Percentiles rank a stretch among this genome's conserved stretches.
These are phyloP conservation scores for Chironomus tentans DNA, from an alignment of 2,888 invertebrate species.

Conservation along the genomic window DNA sequence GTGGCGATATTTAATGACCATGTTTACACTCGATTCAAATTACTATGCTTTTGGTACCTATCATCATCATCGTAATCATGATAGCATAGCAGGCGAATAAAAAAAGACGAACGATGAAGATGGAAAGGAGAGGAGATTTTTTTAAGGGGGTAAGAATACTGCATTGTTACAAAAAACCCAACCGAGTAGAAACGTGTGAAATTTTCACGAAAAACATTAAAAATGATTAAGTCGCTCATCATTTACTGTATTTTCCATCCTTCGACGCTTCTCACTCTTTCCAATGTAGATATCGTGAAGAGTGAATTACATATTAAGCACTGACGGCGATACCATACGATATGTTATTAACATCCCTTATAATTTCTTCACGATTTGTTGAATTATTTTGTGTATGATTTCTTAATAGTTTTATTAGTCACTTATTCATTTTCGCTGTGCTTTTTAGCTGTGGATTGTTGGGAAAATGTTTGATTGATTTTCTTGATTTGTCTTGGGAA, in stretches of 20 bases:
- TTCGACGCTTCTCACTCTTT: background rate
- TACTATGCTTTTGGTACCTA: conserved; percentile 6
- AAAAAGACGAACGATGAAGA: too few species aligned
- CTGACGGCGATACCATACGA: background rate
- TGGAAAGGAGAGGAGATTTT: too few species aligned
- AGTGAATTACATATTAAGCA: conserved; percentile 5
- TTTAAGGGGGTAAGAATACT: background rate
- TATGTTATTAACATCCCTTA: conserved; percentile 15
- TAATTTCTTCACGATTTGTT: conserved; percentile 18
- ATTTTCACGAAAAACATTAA: conserved; percentile 4
- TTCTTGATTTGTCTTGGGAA: too few species aligned
- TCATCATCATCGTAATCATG: background rate
- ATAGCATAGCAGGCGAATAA: too few species aligned
- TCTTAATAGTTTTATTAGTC: conserved; percentile 9
- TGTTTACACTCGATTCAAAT: conserved; percentile 26
- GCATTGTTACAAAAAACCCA: background rate
- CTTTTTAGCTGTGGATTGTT: too few species aligned
- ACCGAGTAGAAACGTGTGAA: background rate
- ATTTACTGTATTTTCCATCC: background rate
- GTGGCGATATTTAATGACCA: conserved; percentile 24
- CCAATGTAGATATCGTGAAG: background rate
- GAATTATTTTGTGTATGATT: conserved; percentile 1
- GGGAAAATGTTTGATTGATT: too few species aligned
- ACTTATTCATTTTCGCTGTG: too few species aligned
- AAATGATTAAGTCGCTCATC: background rate